phyloP scores from a whole-genome alignment of 2,888 invertebrate species.

The Clostera curtula region DNA sequence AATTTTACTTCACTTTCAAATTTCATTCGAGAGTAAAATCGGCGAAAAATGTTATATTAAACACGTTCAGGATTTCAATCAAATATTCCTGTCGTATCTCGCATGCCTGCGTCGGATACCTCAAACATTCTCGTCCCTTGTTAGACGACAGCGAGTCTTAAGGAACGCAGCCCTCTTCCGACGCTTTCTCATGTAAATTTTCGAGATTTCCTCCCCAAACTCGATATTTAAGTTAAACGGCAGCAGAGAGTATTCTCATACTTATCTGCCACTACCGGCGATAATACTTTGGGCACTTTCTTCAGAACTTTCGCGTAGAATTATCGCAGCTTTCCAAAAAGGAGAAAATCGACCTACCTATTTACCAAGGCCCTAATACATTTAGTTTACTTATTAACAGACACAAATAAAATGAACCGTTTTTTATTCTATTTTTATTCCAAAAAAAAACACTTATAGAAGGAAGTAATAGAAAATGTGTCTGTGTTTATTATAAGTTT shows the following conservation, averaged over 20 bases:
- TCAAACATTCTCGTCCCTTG: conserved; percentile 60
- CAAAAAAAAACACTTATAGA: too few species aligned
- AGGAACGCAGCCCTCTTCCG: conserved; percentile 40
- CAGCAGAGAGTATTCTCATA: conserved; percentile 27
- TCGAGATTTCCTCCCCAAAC: conserved; percentile 53
- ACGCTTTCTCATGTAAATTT: conserved; percentile 65
- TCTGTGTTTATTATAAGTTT: too few species aligned
- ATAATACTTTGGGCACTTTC: conserved; percentile 11
- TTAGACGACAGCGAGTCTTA: conserved; percentile 40
- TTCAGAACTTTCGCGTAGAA: too few species aligned
- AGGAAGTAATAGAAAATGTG: too few species aligned
- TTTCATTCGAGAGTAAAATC: conserved; percentile 20
- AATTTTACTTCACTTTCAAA: too few species aligned
- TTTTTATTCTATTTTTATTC: too few species aligned
- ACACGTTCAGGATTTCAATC: conserved; percentile 53
- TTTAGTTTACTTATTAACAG: too few species aligned
- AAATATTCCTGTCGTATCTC: conserved; percentile 53
- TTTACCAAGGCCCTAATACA: too few species aligned
- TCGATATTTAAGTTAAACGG: conserved; percentile 56
- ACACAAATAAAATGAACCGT: too few species aligned
- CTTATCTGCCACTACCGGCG: too few species aligned
- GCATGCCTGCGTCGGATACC: conserved; percentile 51
- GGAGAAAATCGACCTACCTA: too few species aligned
- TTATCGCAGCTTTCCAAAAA: too few species aligned
- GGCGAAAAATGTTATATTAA: conserved; percentile 43